Evolutionary conservation across 2,888 invertebrate species (phyloP), one percentile per base, ranked within the genome.

Genomic region (Lasioglossum vierecki): DNA sequence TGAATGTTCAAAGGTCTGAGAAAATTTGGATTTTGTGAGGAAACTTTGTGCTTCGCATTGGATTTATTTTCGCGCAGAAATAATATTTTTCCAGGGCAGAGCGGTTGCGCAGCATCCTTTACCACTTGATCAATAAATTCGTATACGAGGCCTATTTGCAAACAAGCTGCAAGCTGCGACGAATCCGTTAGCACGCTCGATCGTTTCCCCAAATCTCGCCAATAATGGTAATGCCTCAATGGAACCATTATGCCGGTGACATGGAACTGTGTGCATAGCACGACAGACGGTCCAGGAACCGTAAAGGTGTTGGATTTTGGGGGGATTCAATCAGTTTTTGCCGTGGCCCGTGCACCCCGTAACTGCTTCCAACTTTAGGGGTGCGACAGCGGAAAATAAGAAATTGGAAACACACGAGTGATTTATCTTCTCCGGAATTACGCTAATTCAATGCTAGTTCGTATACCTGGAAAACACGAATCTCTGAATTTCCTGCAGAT

Each of bases 101-200:
- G 39, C 41, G 73, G 70, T 81, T 63, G 53, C 46, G 22, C 46
- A 60, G 68, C 60, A 71, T 71, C 53, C 71, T 75, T 74, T 91
- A 91, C 83, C 83, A 85, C 79, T 84, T 89, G 90, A 93, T 93
- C 92, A 89, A 93, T 93, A 92, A 93, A 92, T 93, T 91, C 91
- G 88, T 90, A 91, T 92, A 92, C 89, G 89, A 89, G 89, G 91
- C 92, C 93, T 95, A 95, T 94, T 95, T 95, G 94, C 94, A 94
- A 95, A 95, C 94, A 94, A 88, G 88, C 86, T 87, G 94, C 94
- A 94, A 95, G 94, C 95, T 94, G 95, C 93, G 89, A 91, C 94
- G 94, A 94, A 95, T 95, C 94, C 94, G 94, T 94, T 94, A 92
- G 91, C 88, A 92, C 91, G 92, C 91, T 91, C 89, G 91, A 91